Conservation (phyloP, 2,797 vertebrate species). For the Ptychadena robeensis region DNA sequence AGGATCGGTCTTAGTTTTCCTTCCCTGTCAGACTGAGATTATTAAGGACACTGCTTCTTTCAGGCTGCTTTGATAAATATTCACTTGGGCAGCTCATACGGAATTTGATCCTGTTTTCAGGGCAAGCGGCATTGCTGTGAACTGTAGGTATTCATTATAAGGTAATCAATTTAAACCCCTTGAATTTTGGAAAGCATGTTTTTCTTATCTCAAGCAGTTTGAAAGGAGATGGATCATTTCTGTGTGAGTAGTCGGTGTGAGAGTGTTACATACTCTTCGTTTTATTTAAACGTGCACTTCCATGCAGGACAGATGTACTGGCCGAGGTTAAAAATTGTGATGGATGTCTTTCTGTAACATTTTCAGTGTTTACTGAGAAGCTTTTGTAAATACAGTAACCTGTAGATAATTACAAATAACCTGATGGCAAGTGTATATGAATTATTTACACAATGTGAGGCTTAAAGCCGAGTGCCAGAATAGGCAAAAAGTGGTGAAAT, state of each 20-base stretch:
- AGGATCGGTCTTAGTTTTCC: conserved; percentile 61
- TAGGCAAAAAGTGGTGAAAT: too few relatives aligned
- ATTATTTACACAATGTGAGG: conserved; percentile 8
- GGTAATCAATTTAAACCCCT: conserved; percentile 57
- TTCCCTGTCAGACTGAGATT: conserved; percentile 65
- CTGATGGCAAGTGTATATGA: conserved; percentile 1
- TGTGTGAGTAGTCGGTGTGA: conserved; percentile 39
- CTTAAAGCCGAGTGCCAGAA: conserved; percentile 1
- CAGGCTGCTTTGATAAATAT: conserved; percentile 65
- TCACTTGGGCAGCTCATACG: conserved; percentile 57
- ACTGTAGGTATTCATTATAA: conserved; percentile 48
- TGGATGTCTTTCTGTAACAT: conserved; percentile 52
- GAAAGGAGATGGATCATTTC: conserved; percentile 39
- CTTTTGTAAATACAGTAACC: conserved; percentile 24
- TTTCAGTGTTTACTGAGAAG: conserved; percentile 31
- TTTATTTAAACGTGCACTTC: conserved; percentile 51
- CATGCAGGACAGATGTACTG: conserved; percentile 46
- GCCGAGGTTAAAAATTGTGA: conserved; percentile 38
- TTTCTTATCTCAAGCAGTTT: conserved; percentile 52
- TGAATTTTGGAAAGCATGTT: conserved; percentile 28
- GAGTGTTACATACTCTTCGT: conserved; percentile 35
- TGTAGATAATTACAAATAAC: conserved; percentile 47
- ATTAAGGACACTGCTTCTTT: conserved; percentile 63
- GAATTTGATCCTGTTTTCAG: conserved; percentile 62
- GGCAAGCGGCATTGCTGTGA: conserved; percentile 56